Conservation (phyloP, 2,113 vertebrate genomes). For the Rhinoderma darwinii region DNA sequence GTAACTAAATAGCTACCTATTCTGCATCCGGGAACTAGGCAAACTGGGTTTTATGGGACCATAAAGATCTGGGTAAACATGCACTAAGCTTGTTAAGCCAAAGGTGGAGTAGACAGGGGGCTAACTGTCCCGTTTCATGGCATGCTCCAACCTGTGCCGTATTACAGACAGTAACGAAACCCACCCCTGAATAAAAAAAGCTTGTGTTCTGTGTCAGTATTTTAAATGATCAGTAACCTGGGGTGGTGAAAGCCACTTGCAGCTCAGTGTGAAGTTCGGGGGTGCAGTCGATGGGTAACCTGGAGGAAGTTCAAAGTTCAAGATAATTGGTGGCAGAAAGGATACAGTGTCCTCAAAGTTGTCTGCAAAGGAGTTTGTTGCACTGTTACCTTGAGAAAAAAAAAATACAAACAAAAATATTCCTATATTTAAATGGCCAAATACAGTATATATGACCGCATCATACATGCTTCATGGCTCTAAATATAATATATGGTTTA, state of each 20-base stretch:
- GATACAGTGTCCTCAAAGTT: neutral
- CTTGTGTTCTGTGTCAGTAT: neutral
- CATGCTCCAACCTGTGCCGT: no score
- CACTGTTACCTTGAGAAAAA: neutral
- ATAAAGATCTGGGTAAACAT: no score
- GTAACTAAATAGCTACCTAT: no score
- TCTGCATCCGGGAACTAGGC: no score
- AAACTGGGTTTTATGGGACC: no score
- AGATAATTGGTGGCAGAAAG: neutral
- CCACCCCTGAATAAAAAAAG: neutral
- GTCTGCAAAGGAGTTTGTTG: neutral
- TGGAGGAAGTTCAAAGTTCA: neutral
- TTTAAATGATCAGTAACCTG: neutral
- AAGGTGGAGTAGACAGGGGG: no score
- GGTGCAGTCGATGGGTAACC: neutral
- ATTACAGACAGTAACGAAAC: neutral
- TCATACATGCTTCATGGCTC: neutral
- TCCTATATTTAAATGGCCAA: neutral
- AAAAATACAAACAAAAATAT: neutral
- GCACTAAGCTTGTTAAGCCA: no score
- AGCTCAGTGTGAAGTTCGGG: neutral
- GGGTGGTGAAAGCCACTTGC: neutral
- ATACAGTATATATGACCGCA: neutral
- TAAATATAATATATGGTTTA: neutral
- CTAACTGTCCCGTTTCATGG: no score